Conservation (phyloP, 2,113 vertebrate genomes). For the Orthonyx spaldingii region DNA sequence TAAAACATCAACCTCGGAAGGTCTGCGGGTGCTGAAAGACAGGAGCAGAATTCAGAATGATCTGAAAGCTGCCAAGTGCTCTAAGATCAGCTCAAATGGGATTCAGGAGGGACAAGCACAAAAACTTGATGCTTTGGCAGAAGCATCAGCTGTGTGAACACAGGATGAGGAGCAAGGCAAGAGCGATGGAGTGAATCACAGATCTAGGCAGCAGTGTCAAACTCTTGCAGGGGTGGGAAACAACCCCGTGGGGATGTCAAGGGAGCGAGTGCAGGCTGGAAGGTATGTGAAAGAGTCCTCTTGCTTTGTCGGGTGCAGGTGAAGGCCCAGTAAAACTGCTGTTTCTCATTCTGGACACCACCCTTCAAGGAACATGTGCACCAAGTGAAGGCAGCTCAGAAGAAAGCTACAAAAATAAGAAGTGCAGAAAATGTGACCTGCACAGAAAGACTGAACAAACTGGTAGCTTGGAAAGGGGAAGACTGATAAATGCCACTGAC, state of each 20-base stretch:
- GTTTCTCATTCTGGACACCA: background rate
- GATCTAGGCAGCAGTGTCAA: background rate
- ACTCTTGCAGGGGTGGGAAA: fast-evolving
- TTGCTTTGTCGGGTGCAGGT: background rate
- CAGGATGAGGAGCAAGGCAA: background rate
- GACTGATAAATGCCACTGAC: fast-evolving
- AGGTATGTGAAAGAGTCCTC: background rate
- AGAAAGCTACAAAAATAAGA: background rate
- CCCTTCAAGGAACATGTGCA: background rate
- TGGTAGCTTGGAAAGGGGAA: background rate
- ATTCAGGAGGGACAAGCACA: background rate
- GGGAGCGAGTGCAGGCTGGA: background rate
- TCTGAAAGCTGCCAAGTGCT: background rate
- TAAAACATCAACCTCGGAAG: background rate
- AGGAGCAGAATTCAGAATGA: constrained; percentile 33
- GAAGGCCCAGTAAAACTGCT: background rate
- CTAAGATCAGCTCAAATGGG: background rate
- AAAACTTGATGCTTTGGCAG: background rate
- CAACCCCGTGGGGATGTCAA: fast-evolving
- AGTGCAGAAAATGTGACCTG: background rate
- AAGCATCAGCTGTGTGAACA: background rate
- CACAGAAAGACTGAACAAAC: background rate
- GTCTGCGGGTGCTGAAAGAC: background rate
- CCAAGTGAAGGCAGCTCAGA: background rate
- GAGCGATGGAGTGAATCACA: background rate